Base-by-base conservation (phyloP, 2,113 vertebrate genomes). In the Acanthochromis polyacanthus region DNA sequence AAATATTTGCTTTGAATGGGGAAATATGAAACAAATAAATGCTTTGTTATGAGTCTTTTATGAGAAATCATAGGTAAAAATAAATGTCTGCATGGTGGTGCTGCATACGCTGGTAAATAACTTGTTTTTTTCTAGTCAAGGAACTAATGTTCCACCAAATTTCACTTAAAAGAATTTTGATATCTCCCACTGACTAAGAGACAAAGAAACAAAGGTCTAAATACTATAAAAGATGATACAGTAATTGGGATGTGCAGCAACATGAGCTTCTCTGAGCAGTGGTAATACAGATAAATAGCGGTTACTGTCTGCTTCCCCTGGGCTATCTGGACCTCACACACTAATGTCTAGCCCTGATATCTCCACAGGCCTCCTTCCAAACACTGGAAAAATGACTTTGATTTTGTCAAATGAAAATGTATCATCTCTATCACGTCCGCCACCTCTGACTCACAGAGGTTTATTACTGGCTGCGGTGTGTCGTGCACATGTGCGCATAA, bases 321-420 rank as follows among this genome's bases (percentile, higher is more conserved):
- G 51, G 68, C 52, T 75, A 55, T 65, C 38, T 52, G 20, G 22
- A 15, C 51, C 22, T 15, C 50, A 65, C 11, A 46, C 36, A 30
- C 1, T 17, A 30, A 78, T 15, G 16, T 52, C n/a, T 16, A 16
- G 25, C 30, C 22, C 25, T 23, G 17, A 55, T 60, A 72, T 80
- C 61, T 64, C 60, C 57, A 62, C 53, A 71, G 56, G 56, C 43
- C 23, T 59, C 30, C 17, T 73, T 56, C 78, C 61, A 81, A 67
- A 78, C 19, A n/a, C 46, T 50, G 23, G 51, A 82, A 64, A 72
- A 83, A 81, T 71, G 5, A 71, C 60, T 86, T 82, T 67, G 46
- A 86, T 88, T 71, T 71, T 30, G 5, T 11, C 40, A 16, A 61
- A 68, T 56, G 12, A 71, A 76, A 76, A 82, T 23, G 1, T 45